Conservation (phyloP, 2,797 vertebrate genomes). For the Enteromius mattozi region DNA sequence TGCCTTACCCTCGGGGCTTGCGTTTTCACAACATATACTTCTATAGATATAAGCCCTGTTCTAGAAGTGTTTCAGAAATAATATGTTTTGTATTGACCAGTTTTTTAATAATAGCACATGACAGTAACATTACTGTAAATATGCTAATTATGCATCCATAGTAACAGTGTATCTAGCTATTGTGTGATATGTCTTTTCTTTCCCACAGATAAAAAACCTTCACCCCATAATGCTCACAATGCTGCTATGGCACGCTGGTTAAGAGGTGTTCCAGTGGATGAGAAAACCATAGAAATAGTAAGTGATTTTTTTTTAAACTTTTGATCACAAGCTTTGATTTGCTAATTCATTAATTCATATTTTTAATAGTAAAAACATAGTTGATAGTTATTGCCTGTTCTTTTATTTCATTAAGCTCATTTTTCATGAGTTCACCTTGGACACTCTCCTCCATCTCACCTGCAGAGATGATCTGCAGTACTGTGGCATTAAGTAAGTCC, state of each 20-base stretch:
- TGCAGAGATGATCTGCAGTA: slow-evolving; percentile 86
- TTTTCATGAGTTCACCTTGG: slow-evolving; percentile 84
- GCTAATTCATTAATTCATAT: background rate
- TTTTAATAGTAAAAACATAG: background rate
- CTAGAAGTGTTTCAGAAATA: slow-evolving; percentile 5
- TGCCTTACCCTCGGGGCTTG: slow-evolving; percentile 22
- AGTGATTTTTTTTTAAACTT: slow-evolving; percentile 32
- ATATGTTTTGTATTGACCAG: background rate
- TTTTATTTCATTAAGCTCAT: slow-evolving; percentile 75
- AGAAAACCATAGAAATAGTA: slow-evolving; percentile 81
- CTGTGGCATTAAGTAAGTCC: slow-evolving; percentile 82
- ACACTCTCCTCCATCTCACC: slow-evolving; percentile 77
- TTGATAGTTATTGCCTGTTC: slow-evolving; percentile 30
- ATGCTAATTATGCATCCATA: background rate
- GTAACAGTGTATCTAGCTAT: background rate
- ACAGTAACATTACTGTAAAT: background rate
- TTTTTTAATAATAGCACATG: background rate
- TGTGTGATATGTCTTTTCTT: slow-evolving; percentile 9
- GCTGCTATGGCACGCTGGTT: slow-evolving; percentile 81
- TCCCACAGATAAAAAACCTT: slow-evolving; percentile 50
- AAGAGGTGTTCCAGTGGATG: slow-evolving; percentile 75
- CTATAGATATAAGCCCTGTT: background rate
- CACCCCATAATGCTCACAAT: slow-evolving; percentile 21
- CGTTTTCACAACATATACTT: slow-evolving; percentile 20
- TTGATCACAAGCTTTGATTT: slow-evolving; percentile 6